Percentiles rank a stretch among this genome's conserved stretches.
Evolutionary conservation across 1,140 invertebrate genomes (phyloP).

Genomic region (Ylistrum balloti): DNA sequence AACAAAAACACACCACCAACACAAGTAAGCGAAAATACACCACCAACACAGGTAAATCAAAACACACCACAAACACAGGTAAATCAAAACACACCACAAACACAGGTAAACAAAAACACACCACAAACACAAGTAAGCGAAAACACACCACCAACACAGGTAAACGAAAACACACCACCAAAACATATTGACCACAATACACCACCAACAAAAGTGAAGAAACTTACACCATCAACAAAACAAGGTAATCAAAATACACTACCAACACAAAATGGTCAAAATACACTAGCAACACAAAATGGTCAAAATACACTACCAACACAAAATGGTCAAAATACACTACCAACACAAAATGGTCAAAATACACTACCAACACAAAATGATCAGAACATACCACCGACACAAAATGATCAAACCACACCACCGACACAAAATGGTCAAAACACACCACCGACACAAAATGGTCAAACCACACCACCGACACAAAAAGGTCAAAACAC

Average conservation of each 20-base stretch:
- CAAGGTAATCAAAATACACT: background rate
- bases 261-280: background rate
- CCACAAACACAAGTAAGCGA: background rate
- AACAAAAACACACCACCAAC: slow-evolving; percentile 12
- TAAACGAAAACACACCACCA: slow-evolving; percentile 10
- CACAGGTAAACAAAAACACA: background rate
- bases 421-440: background rate
- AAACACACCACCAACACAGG: background rate
- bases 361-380: background rate
- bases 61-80: slow-evolving; percentile 8
- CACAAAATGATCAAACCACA: background rate
- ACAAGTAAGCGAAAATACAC: slow-evolving; percentile 2
- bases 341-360: background rate
- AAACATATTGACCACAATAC: background rate
- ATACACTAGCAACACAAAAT: background rate
- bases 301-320: background rate
- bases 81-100: background rate
- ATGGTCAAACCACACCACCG: background rate
- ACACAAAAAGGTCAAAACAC: background rate
- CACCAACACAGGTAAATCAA: background rate
- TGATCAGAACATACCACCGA: background rate
- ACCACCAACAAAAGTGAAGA: background rate
- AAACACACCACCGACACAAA: background rate
- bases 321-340: background rate
- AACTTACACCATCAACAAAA: background rate